phyloP scores from a whole-genome alignment of 2,888 invertebrate genomes.

The Phania funesta region DNA sequence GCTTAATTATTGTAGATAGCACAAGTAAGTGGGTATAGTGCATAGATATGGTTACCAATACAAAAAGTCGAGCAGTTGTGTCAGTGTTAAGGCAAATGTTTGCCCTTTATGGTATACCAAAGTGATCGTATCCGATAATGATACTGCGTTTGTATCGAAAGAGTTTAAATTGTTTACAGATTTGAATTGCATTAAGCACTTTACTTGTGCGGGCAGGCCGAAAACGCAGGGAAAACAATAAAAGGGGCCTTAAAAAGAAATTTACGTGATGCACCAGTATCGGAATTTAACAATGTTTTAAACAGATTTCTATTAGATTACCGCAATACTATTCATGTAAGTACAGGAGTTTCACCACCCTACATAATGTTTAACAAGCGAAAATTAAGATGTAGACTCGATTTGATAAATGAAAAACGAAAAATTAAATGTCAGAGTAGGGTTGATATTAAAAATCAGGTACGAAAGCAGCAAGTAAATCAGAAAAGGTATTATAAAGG shows the following conservation, averaged over 20 bases:
- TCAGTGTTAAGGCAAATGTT: conserved; percentile 44
- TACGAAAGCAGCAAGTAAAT: conserved; percentile 16
- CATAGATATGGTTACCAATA: background rate
- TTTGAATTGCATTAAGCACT: no score
- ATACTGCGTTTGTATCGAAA: no score
- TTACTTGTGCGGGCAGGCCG: background rate
- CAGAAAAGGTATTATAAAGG: conserved; percentile 33
- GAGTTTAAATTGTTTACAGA: background rate
- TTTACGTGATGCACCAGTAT: conserved; percentile 32
- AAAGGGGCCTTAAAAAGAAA: conserved; percentile 15
- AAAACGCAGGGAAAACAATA: conserved; percentile 2
- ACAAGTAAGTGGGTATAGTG: conserved; percentile 67
- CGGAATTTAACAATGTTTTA: no score
- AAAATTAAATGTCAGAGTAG: conserved; percentile 31
- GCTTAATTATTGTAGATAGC: conserved; percentile 45
- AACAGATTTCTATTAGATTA: no score
- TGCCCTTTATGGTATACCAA: conserved; percentile 69
- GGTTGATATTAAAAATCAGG: background rate
- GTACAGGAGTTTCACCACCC: conserved; percentile 47
- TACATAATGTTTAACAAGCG: conserved; percentile 21
- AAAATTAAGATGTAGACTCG: no score
- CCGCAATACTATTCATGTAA: no score
- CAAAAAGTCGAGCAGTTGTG: conserved; percentile 6
- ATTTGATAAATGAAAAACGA: no score
- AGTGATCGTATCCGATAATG: conserved; percentile 69